Conservation (phyloP, 1,140 invertebrate species). For the Adoxophyes honmai region DNA sequence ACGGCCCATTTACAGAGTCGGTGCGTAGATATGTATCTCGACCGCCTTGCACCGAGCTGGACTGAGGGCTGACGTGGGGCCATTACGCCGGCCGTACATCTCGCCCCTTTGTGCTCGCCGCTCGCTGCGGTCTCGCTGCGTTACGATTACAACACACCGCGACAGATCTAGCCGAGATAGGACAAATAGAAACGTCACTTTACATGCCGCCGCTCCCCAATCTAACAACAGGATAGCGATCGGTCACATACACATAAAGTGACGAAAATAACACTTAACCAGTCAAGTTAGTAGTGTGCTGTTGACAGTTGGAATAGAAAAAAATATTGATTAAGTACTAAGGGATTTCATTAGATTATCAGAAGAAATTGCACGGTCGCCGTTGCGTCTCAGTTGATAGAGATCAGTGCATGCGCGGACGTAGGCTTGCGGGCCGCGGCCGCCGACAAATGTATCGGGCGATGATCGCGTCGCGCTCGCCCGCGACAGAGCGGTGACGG, state of each 20-base stretch:
- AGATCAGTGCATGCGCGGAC: slow-evolving; percentile 42
- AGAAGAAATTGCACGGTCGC: slow-evolving; percentile 47
- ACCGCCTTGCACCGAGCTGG: slow-evolving; percentile 46
- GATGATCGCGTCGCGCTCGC: slow-evolving; percentile 50
- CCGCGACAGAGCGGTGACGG: slow-evolving; percentile 57
- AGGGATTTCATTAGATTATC: slow-evolving; percentile 54
- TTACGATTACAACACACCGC: slow-evolving; percentile 60
- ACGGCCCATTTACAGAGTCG: slow-evolving; percentile 63
- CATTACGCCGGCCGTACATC: slow-evolving; percentile 63
- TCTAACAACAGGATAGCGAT: slow-evolving; percentile 43
- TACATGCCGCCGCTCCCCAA: slow-evolving; percentile 50
- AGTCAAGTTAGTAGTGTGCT: neutral
- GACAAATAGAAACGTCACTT: slow-evolving; percentile 71
- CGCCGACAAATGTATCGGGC: slow-evolving; percentile 71
- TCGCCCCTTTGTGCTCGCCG: slow-evolving; percentile 59
- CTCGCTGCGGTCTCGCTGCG: slow-evolving; percentile 48
- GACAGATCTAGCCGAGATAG: slow-evolving; percentile 67
- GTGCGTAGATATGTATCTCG: slow-evolving; percentile 68
- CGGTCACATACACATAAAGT: slow-evolving; percentile 38
- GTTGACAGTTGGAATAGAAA: neutral
- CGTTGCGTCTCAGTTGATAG: slow-evolving; percentile 50
- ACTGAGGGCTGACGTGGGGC: slow-evolving; percentile 47
- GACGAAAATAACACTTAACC: slow-evolving; percentile 38
- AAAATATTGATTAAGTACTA: slow-evolving; percentile 10
- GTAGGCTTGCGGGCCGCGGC: slow-evolving; percentile 38